A percentile compares a stretch with the other conserved stretches of the same genome.
Conservation (phyloP, 1,140 invertebrate species). For the Bombus fervidus region DNA sequence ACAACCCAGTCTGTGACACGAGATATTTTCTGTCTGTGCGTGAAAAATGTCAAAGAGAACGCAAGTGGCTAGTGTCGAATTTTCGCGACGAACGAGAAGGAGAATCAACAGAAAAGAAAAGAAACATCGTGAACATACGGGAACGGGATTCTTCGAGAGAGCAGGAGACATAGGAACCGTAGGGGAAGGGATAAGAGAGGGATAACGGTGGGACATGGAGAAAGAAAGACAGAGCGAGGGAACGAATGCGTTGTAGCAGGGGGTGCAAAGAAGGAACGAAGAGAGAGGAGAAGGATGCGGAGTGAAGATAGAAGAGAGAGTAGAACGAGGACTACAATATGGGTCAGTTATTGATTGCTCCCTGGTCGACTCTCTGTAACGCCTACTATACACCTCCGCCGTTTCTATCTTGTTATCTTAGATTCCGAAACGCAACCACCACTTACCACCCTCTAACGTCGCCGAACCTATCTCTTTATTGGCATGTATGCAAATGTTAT, state of each 20-base stretch:
- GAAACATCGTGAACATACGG: constrained; percentile 27
- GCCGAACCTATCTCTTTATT: constrained; percentile 36
- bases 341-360: constrained; percentile 82
- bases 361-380: constrained; percentile 76
- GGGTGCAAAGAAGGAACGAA: constrained; percentile 54
- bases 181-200: constrained; percentile 5
- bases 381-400: constrained; percentile 65
- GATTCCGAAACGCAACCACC: constrained; percentile 64
- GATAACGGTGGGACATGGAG: constrained; percentile 16
- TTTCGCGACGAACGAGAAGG: not conserved
- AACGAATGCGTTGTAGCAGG: constrained; percentile 31
- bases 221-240: constrained; percentile 22
- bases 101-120: constrained; percentile 29
- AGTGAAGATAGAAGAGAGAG: constrained; percentile 57
- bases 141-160: not conserved
- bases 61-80: not conserved
- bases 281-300: constrained; percentile 37
- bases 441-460: constrained; percentile 55
- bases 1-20: not conserved
- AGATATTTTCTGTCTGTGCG: not conserved
- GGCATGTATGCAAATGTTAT: constrained; percentile 41
- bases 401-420: constrained; percentile 74
- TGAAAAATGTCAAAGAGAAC: constrained; percentile 1
- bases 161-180: not conserved
- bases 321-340: constrained; percentile 79